Evolutionary conservation across 2,888 invertebrate species (phyloP).

Genomic region (Lathronympha strigana): DNA sequence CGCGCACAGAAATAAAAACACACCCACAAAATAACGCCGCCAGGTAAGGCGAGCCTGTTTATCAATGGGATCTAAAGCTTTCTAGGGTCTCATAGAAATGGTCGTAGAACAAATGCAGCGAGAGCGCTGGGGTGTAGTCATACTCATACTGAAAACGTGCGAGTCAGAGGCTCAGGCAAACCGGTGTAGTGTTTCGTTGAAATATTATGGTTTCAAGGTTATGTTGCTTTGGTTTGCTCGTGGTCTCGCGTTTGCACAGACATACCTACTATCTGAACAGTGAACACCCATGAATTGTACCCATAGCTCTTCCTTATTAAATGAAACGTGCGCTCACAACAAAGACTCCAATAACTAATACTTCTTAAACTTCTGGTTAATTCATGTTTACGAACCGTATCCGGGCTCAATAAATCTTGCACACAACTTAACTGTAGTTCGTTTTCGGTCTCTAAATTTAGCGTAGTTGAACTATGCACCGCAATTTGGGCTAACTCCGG

Average conservation of each 20-base stretch:
- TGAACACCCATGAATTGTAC: conserved; percentile 31
- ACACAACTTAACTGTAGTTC: conserved; percentile 19
- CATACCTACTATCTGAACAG: not conserved
- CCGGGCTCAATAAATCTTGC: conserved; percentile 20
- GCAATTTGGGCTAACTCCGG: conserved; percentile 32
- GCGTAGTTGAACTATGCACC: conserved; percentile 22
- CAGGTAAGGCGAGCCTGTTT: conserved; percentile 53
- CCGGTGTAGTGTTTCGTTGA: not conserved
- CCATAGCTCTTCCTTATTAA: conserved; percentile 40
- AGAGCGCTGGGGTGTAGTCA: conserved; percentile 21
- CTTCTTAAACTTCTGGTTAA: conserved; percentile 29
- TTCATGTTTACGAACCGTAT: conserved; percentile 9
- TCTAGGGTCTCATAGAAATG: conserved; percentile 57
- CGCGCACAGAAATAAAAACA: conserved; percentile 73
- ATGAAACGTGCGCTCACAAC: conserved; percentile 25
- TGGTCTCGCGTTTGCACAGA: not conserved
- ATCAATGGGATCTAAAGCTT: conserved; percentile 50
- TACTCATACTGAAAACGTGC: not conserved
- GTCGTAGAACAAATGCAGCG: conserved; percentile 57
- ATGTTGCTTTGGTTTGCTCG: not conserved
- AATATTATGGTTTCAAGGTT: not conserved
- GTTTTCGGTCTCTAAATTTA: conserved; percentile 19
- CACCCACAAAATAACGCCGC: conserved; percentile 62
- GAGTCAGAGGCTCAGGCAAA: not conserved
- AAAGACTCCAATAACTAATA: conserved; percentile 33